phyloP scores from a whole-genome alignment of 1,140 invertebrate genomes.

The Pseudomyrmex concolor region DNA sequence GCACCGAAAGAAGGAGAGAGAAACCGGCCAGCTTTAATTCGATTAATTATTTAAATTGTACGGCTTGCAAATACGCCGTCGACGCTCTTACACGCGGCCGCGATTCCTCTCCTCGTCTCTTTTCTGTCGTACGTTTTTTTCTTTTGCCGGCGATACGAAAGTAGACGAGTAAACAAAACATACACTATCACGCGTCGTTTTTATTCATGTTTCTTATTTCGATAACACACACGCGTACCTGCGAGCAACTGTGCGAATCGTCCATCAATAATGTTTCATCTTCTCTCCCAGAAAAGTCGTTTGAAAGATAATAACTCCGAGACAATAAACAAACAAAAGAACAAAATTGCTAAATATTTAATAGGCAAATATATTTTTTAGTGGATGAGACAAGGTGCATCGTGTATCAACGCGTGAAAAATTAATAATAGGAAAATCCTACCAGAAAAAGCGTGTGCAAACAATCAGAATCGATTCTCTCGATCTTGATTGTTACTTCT shows the following conservation, averaged over 20 bases:
- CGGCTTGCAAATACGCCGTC: slow-evolving; percentile 60
- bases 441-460: too few species aligned
- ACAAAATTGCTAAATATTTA: too few species aligned
- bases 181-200: neutral
- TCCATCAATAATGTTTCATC: neutral
- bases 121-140: slow-evolving; percentile 11
- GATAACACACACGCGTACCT: too few species aligned
- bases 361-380: too few species aligned
- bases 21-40: slow-evolving; percentile 56
- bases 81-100: slow-evolving; percentile 17
- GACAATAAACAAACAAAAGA: too few species aligned
- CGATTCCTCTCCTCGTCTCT: neutral
- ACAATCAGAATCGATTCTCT: too few species aligned
- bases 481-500: too few species aligned
- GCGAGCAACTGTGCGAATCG: neutral
- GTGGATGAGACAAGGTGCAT: neutral
- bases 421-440: slow-evolving; percentile 17
- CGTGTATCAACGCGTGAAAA: neutral
- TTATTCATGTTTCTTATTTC: neutral
- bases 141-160: neutral
- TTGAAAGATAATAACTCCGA: neutral
- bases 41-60: slow-evolving; percentile 74
- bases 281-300: neutral
- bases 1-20: neutral
- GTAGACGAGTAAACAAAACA: too few species aligned